Evolutionary conservation across 2,797 vertebrate species (phyloP), one percentile per base, ranked within the genome.

Genomic region (Acestrorhynchus altus): DNA sequence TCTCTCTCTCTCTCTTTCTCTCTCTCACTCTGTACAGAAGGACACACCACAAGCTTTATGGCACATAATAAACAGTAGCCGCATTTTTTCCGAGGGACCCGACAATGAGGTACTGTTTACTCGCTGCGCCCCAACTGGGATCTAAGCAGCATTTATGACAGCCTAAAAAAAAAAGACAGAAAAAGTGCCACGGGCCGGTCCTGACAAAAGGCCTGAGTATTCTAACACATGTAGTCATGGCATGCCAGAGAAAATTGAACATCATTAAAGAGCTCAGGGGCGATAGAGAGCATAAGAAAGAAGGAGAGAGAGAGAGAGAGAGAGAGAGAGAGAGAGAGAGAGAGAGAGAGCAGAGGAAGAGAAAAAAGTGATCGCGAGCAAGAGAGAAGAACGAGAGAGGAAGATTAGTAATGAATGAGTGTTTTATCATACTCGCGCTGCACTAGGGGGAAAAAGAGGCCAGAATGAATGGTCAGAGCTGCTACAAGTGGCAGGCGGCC

Each of bases 71-170:
- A 93, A 94, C 92, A 93, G 93, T 93, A 93, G 93, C 91, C 75
- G 74, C 66, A 16, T 78, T 89, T 89, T 83, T 84, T 80, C 87
- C 57, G 40, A 85, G 83, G 76, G 84, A 90, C 85, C 87, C 86
- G 89, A 94, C 94, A 94, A 94, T 91, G 91, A 90, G 91, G 88
- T 90, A 90, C 91, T 94, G 91, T 93, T 93, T 94, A 92, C 89
- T 90, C 85, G 88, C 88, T 81, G 87, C 88, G 86, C 87, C 90
- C 89, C 89, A 87, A 90, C 87, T 83, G 87, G 90, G 88, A 89
- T 91, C 91, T 89, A 90, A 92, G 90, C 89, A 90, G 92, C 90
- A 90, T 91, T 92, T 84, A 80, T 64, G 71, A 76, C 22, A 56
- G 60, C 74, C 68, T 26, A 59, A 56, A 24, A 39, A 59, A 69